phyloP scores from a whole-genome alignment of 2,888 invertebrate genomes.

The Drepanosiphum platanoidis region DNA sequence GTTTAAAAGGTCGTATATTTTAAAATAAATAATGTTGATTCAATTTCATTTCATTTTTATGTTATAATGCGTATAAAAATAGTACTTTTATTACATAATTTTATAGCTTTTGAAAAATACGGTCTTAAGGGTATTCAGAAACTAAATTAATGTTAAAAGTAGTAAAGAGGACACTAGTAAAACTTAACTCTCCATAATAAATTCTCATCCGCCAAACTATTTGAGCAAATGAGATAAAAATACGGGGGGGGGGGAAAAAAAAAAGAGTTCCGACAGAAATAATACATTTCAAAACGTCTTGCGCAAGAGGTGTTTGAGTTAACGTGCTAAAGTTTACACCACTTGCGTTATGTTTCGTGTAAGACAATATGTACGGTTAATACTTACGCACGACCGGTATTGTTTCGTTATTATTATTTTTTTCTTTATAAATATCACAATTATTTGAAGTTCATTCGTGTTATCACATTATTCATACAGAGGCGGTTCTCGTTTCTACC shows the following conservation, averaged over 20 bases:
- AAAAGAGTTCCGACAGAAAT: neutral
- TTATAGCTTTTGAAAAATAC: slow-evolving; percentile 5
- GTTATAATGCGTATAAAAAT: neutral
- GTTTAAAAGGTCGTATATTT: neutral
- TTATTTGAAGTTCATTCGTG: neutral
- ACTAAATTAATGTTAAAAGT: neutral
- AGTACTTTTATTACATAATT: neutral
- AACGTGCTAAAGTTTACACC: neutral
- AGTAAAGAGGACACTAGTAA: neutral
- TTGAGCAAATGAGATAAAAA: neutral
- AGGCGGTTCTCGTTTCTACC: neutral
- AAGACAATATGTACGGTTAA: neutral
- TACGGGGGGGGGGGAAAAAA: too few species aligned
- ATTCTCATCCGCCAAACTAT: neutral
- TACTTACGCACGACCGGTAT: neutral
- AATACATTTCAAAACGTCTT: neutral
- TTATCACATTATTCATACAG: too few species aligned
- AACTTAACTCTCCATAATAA: neutral
- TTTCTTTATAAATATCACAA: too few species aligned
- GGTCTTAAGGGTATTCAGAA: neutral
- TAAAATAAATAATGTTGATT: neutral
- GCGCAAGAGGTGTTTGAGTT: neutral
- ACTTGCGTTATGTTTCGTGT: neutral
- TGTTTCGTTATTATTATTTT: neutral
- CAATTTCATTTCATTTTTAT: neutral